phyloP scores from a whole-genome alignment of 2,888 invertebrate species.

The Oconnorella tubifera region DNA sequence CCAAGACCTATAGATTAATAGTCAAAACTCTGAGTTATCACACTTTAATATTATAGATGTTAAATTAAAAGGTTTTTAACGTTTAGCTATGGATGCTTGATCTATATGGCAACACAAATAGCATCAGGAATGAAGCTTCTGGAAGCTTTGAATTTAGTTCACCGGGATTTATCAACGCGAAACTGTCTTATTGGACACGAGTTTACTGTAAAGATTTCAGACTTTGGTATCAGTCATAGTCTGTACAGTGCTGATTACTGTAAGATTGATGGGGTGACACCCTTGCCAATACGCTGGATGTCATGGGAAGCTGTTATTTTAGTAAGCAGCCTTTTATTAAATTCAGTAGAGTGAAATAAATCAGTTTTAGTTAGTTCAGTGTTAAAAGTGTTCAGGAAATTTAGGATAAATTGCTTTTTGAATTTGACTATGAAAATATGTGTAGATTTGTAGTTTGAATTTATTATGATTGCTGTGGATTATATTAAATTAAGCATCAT shows the following conservation, averaged over 20 bases:
- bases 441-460: too few species aligned
- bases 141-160: slow-evolving; percentile 82
- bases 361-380: too few species aligned
- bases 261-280: background rate
- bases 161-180: slow-evolving; percentile 80
- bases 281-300: background rate
- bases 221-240: slow-evolving; percentile 19
- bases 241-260: background rate
- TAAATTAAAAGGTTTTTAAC: background rate
- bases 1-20: too few species aligned
- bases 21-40: too few species aligned
- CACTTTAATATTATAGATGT: too few species aligned
- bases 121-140: slow-evolving; percentile 86
- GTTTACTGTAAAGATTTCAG: slow-evolving; percentile 61
- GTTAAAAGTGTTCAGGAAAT: too few species aligned
- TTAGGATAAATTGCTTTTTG: too few species aligned
- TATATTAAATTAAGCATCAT: too few species aligned
- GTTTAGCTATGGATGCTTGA: slow-evolving; percentile 72
- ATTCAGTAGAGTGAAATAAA: too few species aligned
- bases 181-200: slow-evolving; percentile 81
- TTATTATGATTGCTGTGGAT: too few species aligned
- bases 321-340: too few species aligned
- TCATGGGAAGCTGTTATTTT: slow-evolving; percentile 46
- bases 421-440: too few species aligned
- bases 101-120: slow-evolving; percentile 78